Evolutionary conservation across 2,888 invertebrate genomes (phyloP).

Genomic region (Steromphala cineraria): DNA sequence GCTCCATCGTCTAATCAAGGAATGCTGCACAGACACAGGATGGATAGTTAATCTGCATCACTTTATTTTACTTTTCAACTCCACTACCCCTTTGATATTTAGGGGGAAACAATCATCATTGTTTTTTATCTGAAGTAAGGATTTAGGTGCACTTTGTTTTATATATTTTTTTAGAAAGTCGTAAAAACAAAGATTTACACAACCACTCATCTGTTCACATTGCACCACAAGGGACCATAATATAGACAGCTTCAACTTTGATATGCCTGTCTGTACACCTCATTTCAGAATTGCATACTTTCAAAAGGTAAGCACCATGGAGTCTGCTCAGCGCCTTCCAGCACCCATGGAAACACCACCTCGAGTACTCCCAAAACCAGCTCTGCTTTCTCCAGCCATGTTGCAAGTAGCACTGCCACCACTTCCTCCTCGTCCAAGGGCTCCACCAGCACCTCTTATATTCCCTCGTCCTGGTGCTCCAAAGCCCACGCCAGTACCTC

Average conservation of each 20-base stretch:
- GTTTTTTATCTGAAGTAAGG: neutral
- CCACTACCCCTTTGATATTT: neutral
- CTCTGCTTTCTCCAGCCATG: slow-evolving; percentile 40
- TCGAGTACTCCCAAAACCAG: slow-evolving; percentile 43
- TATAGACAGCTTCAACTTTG: neutral
- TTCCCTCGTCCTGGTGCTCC: slow-evolving; percentile 55
- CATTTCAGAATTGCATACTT: slow-evolving; percentile 66
- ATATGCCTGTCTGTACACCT: neutral
- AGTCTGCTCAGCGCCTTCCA: slow-evolving; percentile 35
- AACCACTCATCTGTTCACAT: slow-evolving; percentile 30
- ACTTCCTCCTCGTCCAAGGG: slow-evolving; percentile 76
- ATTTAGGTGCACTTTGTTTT: slow-evolving; percentile 6
- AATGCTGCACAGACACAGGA: slow-evolving; percentile 12
- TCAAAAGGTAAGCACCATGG: slow-evolving; percentile 49
- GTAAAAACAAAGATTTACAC: slow-evolving; percentile 31
- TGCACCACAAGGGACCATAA: slow-evolving; percentile 15
- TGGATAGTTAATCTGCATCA: neutral
- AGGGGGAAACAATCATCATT: neutral
- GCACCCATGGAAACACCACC: slow-evolving; percentile 52
- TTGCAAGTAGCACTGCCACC: slow-evolving; percentile 32
- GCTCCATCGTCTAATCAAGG: neutral
- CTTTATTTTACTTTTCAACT: neutral
- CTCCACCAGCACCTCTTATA: slow-evolving; percentile 78
- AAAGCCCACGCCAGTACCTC: slow-evolving; percentile 49
- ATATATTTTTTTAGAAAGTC: slow-evolving; percentile 26